Evolutionary conservation across 2,797 vertebrate genomes (phyloP), one percentile per base, ranked within the genome.

Genomic region (Anguilla pacifica): DNA sequence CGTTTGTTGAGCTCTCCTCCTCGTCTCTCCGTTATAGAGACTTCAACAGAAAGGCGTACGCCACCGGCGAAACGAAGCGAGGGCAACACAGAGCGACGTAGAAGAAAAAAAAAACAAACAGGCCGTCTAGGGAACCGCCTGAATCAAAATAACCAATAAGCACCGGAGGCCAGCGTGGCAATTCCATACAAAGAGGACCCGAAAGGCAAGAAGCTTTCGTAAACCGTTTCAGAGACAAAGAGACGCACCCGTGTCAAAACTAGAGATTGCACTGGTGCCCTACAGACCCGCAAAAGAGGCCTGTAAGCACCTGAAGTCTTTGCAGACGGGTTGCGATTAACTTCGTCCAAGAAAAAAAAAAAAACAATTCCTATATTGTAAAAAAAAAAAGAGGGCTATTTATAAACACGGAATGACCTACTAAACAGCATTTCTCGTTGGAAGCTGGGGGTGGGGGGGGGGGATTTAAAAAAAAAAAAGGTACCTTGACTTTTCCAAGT

Each of bases 171-270:
- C 35, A 77, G 83, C 28, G 43, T 64, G 64, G 64, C 64, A 43
- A 57, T 57, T 84, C 81, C 61, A 53, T 49, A 84, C 70, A 22
- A 64, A 84, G 49, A 43, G 83, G 61, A 84, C 43, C 82, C 55
- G 19, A 46, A 87, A 51, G 28, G 64, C 10, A 49, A 43, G 70
- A 49, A 28, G n/a, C 82, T 15, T 19, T 55, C 53, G 6, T 28
- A 31, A 31, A 2, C 10, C 10, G 3, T 83, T 57, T 57, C n/a
- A n/a, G 19, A 28, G 35, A 31, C 49, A 83, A 57, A 83, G 28
- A 43, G 13, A 31, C 31, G 7, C 43, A 81, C 43, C 77, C 25
- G 82, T 22, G 7, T 53, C 7, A 31, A 55, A 83, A 55, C 49
- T 35, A 13, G 19, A 83, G 82, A 35, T 31, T 15, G 43, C 2